phyloP scores from a whole-genome alignment of 2,888 invertebrate genomes.

The Netelia melanura region DNA sequence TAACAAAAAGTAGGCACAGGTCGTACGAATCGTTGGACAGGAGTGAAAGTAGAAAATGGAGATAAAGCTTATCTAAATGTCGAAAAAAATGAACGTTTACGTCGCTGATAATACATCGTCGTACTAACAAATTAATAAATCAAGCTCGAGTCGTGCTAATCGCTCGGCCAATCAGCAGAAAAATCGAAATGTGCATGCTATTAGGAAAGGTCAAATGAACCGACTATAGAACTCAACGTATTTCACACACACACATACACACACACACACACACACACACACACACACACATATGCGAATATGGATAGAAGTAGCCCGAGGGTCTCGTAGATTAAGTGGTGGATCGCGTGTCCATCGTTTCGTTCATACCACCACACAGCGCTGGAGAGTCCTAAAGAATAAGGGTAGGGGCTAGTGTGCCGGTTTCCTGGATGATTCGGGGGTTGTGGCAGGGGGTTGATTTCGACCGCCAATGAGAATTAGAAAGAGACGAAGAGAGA shows the following conservation, averaged over 20 bases:
- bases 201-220: constrained; percentile 20
- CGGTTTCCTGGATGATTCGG: constrained; percentile 32
- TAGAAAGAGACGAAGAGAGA: neutral
- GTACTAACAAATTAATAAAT: neutral
- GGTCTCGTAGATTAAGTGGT: constrained; percentile 43
- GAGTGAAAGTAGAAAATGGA: neutral
- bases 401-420: constrained; percentile 12
- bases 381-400: neutral
- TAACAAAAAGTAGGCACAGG: no score
- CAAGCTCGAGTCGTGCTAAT: neutral
- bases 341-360: constrained; percentile 39
- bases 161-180: neutral
- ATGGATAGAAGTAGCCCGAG: neutral
- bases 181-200: constrained; percentile 27
- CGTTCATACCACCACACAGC: constrained; percentile 6
- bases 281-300: no score
- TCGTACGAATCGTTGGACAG: neutral
- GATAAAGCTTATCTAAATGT: neutral
- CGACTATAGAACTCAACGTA: neutral
- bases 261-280: no score
- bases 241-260: neutral
- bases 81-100: neutral
- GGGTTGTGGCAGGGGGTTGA: constrained; percentile 23
- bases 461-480: constrained; percentile 23
- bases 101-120: neutral